These are phyloP conservation scores for Acheta domesticus DNA, from an alignment of 2,888 invertebrate genomes.

Conservation along the genomic window DNA sequence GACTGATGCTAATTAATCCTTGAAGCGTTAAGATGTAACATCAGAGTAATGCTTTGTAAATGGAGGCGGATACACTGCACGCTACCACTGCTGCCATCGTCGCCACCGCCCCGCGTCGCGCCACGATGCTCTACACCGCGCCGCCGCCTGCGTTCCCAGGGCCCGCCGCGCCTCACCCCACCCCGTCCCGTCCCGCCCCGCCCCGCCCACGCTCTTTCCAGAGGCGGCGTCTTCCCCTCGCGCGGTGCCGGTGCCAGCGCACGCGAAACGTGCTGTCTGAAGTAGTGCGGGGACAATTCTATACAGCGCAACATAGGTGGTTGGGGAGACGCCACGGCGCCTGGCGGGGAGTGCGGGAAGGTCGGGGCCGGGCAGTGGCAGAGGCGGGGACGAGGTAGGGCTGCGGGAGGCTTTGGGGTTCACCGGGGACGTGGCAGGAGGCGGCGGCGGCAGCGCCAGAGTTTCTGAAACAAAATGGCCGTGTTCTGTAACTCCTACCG, in stretches of 20 bases:
- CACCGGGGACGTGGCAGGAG: not conserved
- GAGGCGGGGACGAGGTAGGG: not conserved
- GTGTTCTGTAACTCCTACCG: conserved; percentile 18
- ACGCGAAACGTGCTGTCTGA: not conserved
- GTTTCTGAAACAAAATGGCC: conserved; percentile 11
- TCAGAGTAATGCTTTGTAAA: conserved; percentile 18
- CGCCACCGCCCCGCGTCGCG: not conserved
- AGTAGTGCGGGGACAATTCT: not conserved
- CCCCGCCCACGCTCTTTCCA: not conserved
- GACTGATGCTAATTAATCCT: conserved; percentile 18
- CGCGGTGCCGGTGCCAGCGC: not conserved
- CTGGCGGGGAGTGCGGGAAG: not conserved
- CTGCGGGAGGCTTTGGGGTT: conserved; percentile 5
- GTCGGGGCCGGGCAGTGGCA: not conserved
- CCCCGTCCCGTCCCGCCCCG: not conserved
- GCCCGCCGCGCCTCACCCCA: not conserved
- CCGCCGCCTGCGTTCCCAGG: not conserved
- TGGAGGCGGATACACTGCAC: conserved; percentile 18
- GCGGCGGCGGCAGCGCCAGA: not conserved
- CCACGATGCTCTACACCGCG: not conserved
- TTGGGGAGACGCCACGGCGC: not conserved
- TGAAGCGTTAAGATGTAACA: conserved; percentile 18
- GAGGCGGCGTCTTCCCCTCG: not conserved
- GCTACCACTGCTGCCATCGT: not conserved
- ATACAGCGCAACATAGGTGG: not conserved